These are phyloP conservation scores for Conus ventricosus DNA, from an alignment of 1,140 invertebrate species.

Conservation along the genomic window DNA sequence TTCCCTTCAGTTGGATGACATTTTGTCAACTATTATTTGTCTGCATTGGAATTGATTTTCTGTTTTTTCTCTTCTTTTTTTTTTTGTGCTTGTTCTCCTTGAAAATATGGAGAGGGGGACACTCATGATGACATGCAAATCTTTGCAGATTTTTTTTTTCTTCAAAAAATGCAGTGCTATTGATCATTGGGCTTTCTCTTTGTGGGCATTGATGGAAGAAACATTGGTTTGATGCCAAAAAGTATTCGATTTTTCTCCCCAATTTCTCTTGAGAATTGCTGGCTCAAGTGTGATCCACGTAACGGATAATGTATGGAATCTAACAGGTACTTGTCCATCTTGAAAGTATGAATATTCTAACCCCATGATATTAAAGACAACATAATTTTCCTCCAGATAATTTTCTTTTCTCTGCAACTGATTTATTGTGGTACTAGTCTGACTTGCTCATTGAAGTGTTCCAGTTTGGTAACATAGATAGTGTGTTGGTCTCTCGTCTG, in stretches of 20 bases:
- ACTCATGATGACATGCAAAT: not conserved
- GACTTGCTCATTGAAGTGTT: not conserved
- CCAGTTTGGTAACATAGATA: not conserved
- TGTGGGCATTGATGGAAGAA: too few species aligned
- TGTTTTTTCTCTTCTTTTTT: not conserved
- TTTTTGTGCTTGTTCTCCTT: not conserved
- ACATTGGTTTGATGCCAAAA: too few species aligned
- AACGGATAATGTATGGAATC: too few species aligned
- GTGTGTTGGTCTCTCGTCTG: not conserved
- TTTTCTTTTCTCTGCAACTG: not conserved
- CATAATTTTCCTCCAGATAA: not conserved
- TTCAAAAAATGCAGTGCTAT: not conserved
- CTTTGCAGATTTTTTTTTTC: not conserved
- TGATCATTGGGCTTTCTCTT: too few species aligned
- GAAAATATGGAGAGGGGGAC: not conserved
- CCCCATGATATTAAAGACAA: too few species aligned
- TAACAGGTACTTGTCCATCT: too few species aligned
- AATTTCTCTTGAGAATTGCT: not conserved
- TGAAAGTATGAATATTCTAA: too few species aligned
- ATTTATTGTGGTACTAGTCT: not conserved
- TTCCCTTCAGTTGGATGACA: not conserved
- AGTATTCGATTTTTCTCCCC: too few species aligned
- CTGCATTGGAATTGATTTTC: slow-evolving; percentile 11
- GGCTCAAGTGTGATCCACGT: not conserved
- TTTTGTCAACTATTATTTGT: slow-evolving; percentile 14